These are phyloP conservation scores for Oxystoma pomonae DNA, from an alignment of 2,888 invertebrate genomes.

Conservation along the genomic window DNA sequence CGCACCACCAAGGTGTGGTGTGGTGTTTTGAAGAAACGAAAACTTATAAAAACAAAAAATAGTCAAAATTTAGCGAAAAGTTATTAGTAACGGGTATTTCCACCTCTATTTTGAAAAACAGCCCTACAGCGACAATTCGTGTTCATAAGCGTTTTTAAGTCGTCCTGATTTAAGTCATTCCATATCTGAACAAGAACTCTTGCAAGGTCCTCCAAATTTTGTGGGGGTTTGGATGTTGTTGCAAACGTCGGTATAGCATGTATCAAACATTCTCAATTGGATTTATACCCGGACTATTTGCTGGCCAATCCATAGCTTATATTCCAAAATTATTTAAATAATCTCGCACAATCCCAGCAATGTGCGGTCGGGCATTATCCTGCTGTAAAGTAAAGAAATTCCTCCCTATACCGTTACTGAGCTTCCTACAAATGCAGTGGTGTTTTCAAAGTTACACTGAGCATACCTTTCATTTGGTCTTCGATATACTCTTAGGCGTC, in stretches of 20 bases:
- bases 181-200: not conserved
- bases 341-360: too few relatives aligned
- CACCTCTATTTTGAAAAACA: too few relatives aligned
- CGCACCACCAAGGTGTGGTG: too few relatives aligned
- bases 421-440: not conserved
- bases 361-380: constrained; percentile 1
- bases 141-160: too few relatives aligned
- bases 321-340: too few relatives aligned
- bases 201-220: not conserved
- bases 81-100: too few relatives aligned
- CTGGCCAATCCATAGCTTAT: not conserved
- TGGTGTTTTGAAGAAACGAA: too few relatives aligned
- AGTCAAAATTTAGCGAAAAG: too few relatives aligned
- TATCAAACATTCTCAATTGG: not conserved
- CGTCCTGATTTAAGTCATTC: not conserved
- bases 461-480: constrained; percentile 1
- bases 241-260: not conserved
- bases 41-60: too few relatives aligned
- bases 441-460: not conserved
- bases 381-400: not conserved
- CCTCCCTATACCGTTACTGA: not conserved
- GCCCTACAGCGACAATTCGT: too few relatives aligned
- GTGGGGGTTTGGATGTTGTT: not conserved
- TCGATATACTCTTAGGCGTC: not conserved
- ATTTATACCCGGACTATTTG: not conserved